Evolutionary conservation across 1,140 invertebrate species (phyloP).

Genomic region (Drosophila mauritiana): DNA sequence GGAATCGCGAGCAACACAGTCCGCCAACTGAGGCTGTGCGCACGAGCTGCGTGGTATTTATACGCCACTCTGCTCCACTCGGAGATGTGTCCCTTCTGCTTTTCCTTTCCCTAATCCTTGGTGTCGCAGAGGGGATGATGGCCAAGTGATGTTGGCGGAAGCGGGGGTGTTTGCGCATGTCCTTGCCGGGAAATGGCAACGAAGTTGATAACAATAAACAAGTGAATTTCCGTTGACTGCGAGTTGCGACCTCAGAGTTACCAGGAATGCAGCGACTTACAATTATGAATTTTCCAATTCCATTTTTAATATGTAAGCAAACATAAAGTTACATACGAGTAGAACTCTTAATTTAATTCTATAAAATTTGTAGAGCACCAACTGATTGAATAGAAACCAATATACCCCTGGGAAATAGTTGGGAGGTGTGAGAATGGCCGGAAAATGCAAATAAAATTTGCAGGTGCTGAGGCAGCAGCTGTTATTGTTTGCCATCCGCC

Average conservation of each 20-base stretch:
- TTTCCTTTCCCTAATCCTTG: conserved; percentile 2
- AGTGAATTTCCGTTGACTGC: conserved; percentile 12
- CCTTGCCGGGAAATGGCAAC: conserved; percentile 49
- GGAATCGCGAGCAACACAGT: conserved; percentile 63
- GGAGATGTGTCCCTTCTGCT: conserved; percentile 6
- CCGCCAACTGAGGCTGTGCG: conserved; percentile 72
- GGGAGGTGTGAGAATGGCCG: conserved; percentile 21
- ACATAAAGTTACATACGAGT: too few species aligned
- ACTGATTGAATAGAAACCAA: background rate
- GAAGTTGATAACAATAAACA: conserved; percentile 55
- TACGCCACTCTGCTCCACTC: conserved; percentile 43
- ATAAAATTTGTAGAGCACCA: background rate
- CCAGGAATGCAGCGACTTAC: background rate
- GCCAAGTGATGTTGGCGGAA: conserved; percentile 4
- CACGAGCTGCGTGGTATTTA: conserved; percentile 62
- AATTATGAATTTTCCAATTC: background rate
- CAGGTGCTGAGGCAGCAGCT: conserved; percentile 71
- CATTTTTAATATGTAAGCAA: too few species aligned
- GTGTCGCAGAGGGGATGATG: conserved; percentile 13
- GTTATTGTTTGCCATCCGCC: conserved; percentile 66
- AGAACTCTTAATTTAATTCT: too few species aligned
- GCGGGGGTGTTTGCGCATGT: conserved; percentile 74
- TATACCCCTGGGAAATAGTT: conserved; percentile 10
- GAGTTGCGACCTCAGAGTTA: conserved; percentile 3
- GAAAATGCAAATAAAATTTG: conserved; percentile 73